These are phyloP conservation scores for Porites australiensis DNA, from an alignment of 64 coral and sea anemone species.

Conservation along the genomic window DNA sequence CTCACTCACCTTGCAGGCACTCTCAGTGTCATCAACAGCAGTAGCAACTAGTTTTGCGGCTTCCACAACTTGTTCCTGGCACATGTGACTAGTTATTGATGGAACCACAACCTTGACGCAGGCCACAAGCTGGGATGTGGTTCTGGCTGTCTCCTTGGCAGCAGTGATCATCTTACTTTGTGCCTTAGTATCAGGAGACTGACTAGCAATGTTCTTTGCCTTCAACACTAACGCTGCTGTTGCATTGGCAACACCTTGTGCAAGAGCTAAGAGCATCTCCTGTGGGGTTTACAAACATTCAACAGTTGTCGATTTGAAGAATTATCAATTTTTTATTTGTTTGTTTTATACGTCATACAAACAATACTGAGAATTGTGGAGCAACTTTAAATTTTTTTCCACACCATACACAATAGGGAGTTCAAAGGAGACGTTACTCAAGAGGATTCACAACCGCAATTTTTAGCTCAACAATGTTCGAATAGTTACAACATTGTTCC, in stretches of 20 bases:
- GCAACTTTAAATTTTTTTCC: no score
- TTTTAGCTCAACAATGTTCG: no score
- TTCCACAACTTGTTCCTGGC: constrained; percentile 93
- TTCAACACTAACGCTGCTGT: constrained; percentile 94
- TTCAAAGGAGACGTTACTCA: no score
- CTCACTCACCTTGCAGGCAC: constrained; percentile 84
- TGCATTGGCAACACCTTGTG: constrained; percentile 97
- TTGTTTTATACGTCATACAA: no score
- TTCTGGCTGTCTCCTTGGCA: constrained; percentile 99
- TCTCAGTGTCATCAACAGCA: constrained; percentile 95
- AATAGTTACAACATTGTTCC: no score
- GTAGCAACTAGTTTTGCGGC: constrained; percentile 96
- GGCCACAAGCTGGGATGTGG: constrained; percentile 94
- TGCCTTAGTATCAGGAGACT: constrained; percentile 80
- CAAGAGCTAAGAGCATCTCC: constrained; percentile 96
- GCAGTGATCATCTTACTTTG: constrained; percentile 93
- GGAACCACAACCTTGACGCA: constrained; percentile 97
- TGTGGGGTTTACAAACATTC: constrained; percentile 6
- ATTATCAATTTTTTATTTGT: no score
- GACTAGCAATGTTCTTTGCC: constrained; percentile 93
- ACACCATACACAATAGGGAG: no score
- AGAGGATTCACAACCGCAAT: no score
- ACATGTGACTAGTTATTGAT: constrained; percentile 95
- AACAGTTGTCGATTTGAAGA: no score
- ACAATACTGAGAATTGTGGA: no score